Conservation (phyloP, 2,113 vertebrate genomes). For the Pygoscelis adeliae region DNA sequence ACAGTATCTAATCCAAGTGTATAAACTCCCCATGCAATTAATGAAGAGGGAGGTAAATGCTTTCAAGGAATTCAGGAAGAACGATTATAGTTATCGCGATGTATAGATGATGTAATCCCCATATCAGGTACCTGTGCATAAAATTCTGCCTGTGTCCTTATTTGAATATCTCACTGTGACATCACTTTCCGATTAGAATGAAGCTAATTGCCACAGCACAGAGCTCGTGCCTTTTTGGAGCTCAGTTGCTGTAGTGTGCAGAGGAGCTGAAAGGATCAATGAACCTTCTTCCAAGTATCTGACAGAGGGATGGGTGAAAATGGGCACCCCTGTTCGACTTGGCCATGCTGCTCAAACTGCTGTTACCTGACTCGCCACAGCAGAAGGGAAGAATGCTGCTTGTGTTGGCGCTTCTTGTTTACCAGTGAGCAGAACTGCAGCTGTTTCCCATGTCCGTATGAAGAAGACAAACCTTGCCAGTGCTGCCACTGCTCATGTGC, state of each 20-base stretch:
- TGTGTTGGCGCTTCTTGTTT: conserved; percentile 62
- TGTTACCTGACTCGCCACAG: not conserved
- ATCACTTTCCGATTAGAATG: not conserved
- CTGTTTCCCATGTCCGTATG: conserved; percentile 45
- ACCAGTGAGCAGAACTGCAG: conserved; percentile 62
- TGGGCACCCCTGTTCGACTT: not conserved
- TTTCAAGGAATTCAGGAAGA: not conserved
- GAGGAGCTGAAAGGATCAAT: not conserved
- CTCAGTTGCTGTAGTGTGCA: not conserved
- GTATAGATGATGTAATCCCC: not conserved
- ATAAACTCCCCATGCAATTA: not conserved
- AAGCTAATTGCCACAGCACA: not conserved
- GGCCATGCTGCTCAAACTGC: not conserved
- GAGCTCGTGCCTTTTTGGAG: not conserved
- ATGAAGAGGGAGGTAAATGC: not conserved
- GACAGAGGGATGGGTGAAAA: not conserved
- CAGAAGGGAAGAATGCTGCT: not conserved
- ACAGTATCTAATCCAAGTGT: not conserved
- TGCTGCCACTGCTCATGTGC: conserved; percentile 63
- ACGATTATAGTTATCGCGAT: not conserved
- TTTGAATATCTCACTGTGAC: not conserved
- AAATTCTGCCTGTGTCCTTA: not conserved
- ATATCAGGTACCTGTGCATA: not conserved
- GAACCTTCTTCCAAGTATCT: not conserved
- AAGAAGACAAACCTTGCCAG: conserved; percentile 47